Conservation (phyloP, 2,888 invertebrate genomes). For the Cheilosia pagana region DNA sequence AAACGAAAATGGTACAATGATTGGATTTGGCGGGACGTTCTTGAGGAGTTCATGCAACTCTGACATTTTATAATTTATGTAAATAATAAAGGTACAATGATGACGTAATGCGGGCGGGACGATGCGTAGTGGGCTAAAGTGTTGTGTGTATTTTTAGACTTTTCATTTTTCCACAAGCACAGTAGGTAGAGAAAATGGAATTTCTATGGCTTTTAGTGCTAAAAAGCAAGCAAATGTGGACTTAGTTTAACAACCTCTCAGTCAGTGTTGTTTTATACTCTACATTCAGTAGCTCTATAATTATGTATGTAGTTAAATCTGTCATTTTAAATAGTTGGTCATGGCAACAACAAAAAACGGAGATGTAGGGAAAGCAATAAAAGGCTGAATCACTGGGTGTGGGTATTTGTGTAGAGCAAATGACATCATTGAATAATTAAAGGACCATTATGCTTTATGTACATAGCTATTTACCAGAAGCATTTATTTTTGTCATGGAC, state of each 20-base stretch:
- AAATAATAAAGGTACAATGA: conserved; percentile 55
- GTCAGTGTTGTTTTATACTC: background rate
- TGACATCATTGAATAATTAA: conserved; percentile 15
- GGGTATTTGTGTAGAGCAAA: conserved; percentile 6
- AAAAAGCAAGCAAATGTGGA: background rate
- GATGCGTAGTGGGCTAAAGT: background rate
- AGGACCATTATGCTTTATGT: background rate
- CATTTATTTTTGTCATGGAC: background rate
- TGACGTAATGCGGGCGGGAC: conserved; percentile 52
- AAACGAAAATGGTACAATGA: conserved; percentile 64
- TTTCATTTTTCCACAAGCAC: background rate
- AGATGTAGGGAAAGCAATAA: background rate
- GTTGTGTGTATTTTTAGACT: conserved; percentile 6
- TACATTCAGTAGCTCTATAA: background rate
- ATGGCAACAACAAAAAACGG: too few relatives aligned
- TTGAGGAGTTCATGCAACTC: conserved; percentile 47
- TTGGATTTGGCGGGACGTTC: conserved; percentile 75
- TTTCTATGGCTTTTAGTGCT: background rate
- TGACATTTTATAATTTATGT: conserved; percentile 39
- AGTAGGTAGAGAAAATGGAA: conserved; percentile 2
- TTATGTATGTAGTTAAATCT: background rate
- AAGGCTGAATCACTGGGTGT: background rate
- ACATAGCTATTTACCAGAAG: background rate
- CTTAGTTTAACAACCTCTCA: conserved; percentile 37
- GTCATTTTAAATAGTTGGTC: too few relatives aligned